A percentile compares a stretch with the other conserved stretches of the same genome.
phyloP scores from a whole-genome alignment of 2,113 vertebrate species.

The Caretta caretta region DNA sequence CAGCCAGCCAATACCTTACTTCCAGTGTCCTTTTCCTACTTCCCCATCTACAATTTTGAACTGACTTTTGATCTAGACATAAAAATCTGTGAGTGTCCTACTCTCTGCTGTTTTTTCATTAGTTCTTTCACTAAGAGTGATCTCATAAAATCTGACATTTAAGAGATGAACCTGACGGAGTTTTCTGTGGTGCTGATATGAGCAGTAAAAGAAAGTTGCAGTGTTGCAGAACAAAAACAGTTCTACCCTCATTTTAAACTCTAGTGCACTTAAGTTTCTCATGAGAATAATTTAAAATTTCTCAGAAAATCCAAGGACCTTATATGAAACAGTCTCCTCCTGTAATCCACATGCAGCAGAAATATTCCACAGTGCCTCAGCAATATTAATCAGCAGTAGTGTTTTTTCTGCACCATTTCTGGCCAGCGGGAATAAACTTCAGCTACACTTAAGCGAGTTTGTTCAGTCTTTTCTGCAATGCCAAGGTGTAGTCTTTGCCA shows the following conservation, averaged over 20 bases:
- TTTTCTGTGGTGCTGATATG: constrained; percentile 1
- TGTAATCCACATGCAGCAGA: constrained; percentile 39
- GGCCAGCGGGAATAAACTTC: constrained; percentile 28
- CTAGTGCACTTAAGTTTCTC: constrained; percentile 53
- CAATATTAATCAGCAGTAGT: neutral
- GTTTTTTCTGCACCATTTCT: neutral
- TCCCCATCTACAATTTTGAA: constrained; percentile 35
- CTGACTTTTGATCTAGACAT: neutral
- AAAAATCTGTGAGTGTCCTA: constrained; percentile 26
- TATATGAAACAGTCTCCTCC: constrained; percentile 6
- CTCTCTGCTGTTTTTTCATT: constrained; percentile 15
- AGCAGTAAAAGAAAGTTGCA: constrained; percentile 38
- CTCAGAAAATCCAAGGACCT: neutral
- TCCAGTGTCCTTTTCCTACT: constrained; percentile 1
- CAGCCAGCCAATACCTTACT: neutral
- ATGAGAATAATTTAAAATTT: constrained; percentile 34
- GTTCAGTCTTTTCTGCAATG: neutral
- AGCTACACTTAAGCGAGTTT: rapidly evolving
- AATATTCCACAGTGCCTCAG: neutral
- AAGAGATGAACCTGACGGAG: constrained; percentile 13
- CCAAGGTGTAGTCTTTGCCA: neutral
- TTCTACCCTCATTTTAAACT: constrained; percentile 21
- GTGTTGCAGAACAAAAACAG: neutral
- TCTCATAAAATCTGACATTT: constrained; percentile 56
- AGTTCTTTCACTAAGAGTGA: constrained; percentile 44